Evolutionary conservation across 2,888 invertebrate genomes (phyloP).

Genomic region (Furcula furcula): DNA sequence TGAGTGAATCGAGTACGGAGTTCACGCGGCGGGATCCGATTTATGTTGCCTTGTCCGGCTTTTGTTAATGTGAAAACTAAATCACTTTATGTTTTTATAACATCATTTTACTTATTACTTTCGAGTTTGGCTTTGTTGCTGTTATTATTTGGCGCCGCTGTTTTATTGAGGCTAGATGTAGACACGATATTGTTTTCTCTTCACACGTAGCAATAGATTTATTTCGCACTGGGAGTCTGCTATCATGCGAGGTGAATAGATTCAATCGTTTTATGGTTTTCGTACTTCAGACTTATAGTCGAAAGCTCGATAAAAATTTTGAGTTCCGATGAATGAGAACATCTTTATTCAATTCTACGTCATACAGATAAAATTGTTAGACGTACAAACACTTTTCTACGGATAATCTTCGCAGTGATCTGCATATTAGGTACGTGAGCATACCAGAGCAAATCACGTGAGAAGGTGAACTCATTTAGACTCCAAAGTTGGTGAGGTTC

Average conservation of each 20-base stretch:
- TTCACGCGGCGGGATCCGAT: constrained; percentile 68
- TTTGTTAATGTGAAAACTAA: constrained; percentile 77
- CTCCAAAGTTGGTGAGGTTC: constrained; percentile 50
- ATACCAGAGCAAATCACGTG: constrained; percentile 38
- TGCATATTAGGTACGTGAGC: constrained; percentile 17
- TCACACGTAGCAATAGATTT: constrained; percentile 1
- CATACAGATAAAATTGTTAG: too few relatives aligned
- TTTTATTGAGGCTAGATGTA: not conserved
- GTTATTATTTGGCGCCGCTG: constrained; percentile 1
- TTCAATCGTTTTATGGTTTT: too few relatives aligned
- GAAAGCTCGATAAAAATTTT: too few relatives aligned
- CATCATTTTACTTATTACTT: constrained; percentile 31
- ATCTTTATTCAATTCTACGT: too few relatives aligned
- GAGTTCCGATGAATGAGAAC: too few relatives aligned
- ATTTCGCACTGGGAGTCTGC: not conserved
- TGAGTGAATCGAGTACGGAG: constrained; percentile 46
- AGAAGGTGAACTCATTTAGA: constrained; percentile 51
- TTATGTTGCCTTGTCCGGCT: constrained; percentile 71
- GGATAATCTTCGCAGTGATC: too few relatives aligned
- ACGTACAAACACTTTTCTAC: too few relatives aligned
- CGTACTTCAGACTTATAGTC: too few relatives aligned
- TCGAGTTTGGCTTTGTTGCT: constrained; percentile 6
- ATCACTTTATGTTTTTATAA: constrained; percentile 49
- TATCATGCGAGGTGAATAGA: too few relatives aligned
- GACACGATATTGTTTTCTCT: not conserved